These are phyloP conservation scores for Stegastes partitus DNA, from an alignment of 2,113 vertebrate species.

Conservation along the genomic window DNA sequence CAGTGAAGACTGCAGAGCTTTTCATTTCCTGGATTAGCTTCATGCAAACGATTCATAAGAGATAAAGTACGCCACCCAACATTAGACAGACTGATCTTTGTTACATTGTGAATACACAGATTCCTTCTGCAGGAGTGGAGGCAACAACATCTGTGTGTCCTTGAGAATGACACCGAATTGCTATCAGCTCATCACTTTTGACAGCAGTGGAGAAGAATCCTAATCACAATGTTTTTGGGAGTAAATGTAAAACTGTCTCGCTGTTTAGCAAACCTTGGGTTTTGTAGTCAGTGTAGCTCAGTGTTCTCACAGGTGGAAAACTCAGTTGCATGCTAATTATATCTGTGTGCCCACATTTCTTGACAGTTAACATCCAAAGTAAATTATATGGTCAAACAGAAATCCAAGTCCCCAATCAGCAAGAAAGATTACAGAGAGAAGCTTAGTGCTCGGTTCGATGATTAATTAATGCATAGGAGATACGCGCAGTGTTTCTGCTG, in stretches of 20 bases:
- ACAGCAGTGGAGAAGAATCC: slow-evolving; percentile 30
- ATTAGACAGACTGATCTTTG: slow-evolving; percentile 14
- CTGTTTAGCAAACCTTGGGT: slow-evolving; percentile 28
- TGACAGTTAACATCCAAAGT: slow-evolving; percentile 49
- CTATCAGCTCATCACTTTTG: slow-evolving; percentile 23
- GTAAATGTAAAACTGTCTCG: slow-evolving; percentile 20
- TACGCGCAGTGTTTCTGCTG: slow-evolving; percentile 50
- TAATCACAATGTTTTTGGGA: slow-evolving; percentile 24
- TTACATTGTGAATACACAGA: slow-evolving; percentile 33
- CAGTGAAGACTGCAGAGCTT: slow-evolving; percentile 9
- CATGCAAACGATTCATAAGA: slow-evolving; percentile 19
- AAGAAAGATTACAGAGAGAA: slow-evolving; percentile 59
- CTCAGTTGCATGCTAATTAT: slow-evolving; percentile 36
- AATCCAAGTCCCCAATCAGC: slow-evolving; percentile 58
- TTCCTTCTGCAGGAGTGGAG: slow-evolving; percentile 14
- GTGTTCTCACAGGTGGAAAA: slow-evolving; percentile 8
- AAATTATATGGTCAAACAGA: slow-evolving; percentile 65
- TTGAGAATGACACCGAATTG: slow-evolving; percentile 33
- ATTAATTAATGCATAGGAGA: slow-evolving; percentile 70
- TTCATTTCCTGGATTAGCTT: slow-evolving; percentile 50
- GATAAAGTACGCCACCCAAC: slow-evolving; percentile 21
- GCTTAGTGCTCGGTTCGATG: slow-evolving; percentile 32
- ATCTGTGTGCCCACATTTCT: slow-evolving; percentile 13
- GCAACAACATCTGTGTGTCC: slow-evolving; percentile 33
- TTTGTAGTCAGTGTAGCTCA: slow-evolving; percentile 25